Percentiles rank a stretch among this genome's conserved stretches.
phyloP scores from a whole-genome alignment of 2,888 invertebrate genomes.

The Theretra japonica region DNA sequence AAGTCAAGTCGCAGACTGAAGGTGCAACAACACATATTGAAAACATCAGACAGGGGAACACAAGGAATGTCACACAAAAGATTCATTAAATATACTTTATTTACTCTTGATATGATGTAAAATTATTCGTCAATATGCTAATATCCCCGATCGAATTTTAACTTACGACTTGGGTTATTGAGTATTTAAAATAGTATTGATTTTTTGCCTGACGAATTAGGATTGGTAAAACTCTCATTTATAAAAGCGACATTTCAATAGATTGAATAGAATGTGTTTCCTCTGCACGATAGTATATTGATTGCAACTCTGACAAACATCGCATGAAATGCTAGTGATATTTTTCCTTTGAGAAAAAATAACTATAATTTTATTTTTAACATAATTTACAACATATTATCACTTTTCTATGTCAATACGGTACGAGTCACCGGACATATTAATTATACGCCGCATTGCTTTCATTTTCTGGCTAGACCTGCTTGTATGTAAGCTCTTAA shows the following conservation, averaged over 20 bases:
- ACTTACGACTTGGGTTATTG: background rate
- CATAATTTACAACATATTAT: constrained; percentile 24
- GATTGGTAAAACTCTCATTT: too few species aligned
- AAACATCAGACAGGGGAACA: constrained; percentile 1
- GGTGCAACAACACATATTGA: background rate
- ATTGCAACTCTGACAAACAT: background rate
- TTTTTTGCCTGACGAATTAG: background rate
- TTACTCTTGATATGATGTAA: background rate
- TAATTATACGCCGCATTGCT: background rate
- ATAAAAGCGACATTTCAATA: too few species aligned
- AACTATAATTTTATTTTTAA: background rate
- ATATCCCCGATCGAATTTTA: background rate
- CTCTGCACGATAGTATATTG: constrained; percentile 5
- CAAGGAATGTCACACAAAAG: constrained; percentile 23
- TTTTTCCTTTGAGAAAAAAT: constrained; percentile 24
- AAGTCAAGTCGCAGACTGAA: background rate
- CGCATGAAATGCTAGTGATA: background rate
- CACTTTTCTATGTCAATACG: constrained; percentile 13
- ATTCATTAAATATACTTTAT: background rate
- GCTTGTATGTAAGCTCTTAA: too few species aligned
- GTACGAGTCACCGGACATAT: background rate
- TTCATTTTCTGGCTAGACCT: too few species aligned
- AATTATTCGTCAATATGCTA: background rate
- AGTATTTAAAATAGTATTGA: background rate
- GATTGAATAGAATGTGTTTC: background rate